Conservation (phyloP, 2,888 invertebrate genomes). For the Dastarcus helophoroides region DNA sequence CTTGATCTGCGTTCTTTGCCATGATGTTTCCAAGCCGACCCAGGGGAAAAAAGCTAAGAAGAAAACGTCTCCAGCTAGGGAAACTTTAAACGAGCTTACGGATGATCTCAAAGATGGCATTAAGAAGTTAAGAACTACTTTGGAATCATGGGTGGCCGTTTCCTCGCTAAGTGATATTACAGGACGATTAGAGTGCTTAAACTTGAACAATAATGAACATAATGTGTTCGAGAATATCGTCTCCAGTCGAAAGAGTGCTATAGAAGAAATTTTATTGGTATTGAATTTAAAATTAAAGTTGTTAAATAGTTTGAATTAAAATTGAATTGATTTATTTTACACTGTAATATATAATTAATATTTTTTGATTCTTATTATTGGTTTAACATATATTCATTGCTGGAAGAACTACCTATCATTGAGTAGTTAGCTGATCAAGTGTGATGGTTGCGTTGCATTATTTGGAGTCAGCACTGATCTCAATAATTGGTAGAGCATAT, state of each 20-base stretch:
- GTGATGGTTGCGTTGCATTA: too few species aligned
- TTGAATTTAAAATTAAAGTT: slow-evolving; percentile 46
- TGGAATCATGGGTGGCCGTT: slow-evolving; percentile 38
- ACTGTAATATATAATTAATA: too few species aligned
- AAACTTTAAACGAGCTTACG: slow-evolving; percentile 26
- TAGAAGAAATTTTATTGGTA: slow-evolving; percentile 42
- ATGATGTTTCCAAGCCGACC: slow-evolving; percentile 41
- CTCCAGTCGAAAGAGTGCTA: slow-evolving; percentile 40
- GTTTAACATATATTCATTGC: too few species aligned
- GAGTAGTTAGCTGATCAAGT: too few species aligned
- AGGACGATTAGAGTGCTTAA: slow-evolving; percentile 35
- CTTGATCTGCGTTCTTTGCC: slow-evolving; percentile 45
- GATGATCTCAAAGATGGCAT: slow-evolving; percentile 29
- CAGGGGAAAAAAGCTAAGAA: slow-evolving; percentile 47
- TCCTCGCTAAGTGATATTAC: slow-evolving; percentile 32
- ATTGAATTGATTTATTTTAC: too few species aligned
- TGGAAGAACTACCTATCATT: too few species aligned
- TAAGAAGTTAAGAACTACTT: slow-evolving; percentile 33
- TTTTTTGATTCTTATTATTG: too few species aligned
- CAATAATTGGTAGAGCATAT: too few species aligned
- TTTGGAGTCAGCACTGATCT: too few species aligned
- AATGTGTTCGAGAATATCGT: slow-evolving; percentile 39
- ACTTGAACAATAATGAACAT: slow-evolving; percentile 33
- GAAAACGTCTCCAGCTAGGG: slow-evolving; percentile 41
- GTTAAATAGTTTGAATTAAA: too few species aligned